Conservation (phyloP, 2,888 invertebrate species). For the Synergus umbraculus region DNA sequence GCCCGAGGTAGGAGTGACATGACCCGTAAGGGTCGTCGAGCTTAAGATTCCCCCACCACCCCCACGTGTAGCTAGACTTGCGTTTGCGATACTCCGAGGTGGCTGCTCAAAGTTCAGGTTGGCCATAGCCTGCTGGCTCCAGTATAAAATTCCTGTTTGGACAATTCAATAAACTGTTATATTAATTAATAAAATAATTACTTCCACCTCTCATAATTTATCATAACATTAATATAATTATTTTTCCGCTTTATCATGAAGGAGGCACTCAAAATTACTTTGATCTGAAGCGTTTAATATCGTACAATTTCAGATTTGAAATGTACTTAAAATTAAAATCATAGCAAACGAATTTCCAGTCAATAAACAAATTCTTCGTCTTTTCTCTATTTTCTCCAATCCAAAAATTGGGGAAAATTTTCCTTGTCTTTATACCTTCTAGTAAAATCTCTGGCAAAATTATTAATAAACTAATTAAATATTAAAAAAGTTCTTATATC, state of each 20-base stretch:
- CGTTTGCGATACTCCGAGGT: constrained; percentile 92
- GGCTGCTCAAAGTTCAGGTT: constrained; percentile 94
- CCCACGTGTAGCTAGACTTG: constrained; percentile 83
- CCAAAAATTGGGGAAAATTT: background rate
- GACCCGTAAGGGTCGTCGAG: constrained; percentile 83
- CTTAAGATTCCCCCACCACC: constrained; percentile 82
- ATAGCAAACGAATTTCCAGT: too few species aligned
- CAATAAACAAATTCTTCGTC: too few species aligned
- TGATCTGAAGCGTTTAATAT: too few species aligned
- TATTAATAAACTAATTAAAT: background rate
- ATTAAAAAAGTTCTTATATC: background rate
- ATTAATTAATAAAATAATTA: background rate
- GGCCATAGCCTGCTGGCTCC: constrained; percentile 87
- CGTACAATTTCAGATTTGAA: too few species aligned
- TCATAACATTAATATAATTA: background rate
- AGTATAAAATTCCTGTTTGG: constrained; percentile 66
- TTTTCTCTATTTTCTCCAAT: too few species aligned
- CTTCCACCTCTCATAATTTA: background rate
- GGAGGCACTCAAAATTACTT: too few species aligned
- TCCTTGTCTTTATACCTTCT: background rate
- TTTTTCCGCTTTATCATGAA: too few species aligned
- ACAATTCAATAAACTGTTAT: constrained; percentile 58
- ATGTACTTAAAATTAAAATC: too few species aligned
- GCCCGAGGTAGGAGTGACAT: constrained; percentile 86
- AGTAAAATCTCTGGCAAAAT: background rate